These are phyloP conservation scores for Heliconius hewitsoni DNA, from an alignment of 1,140 invertebrate species.

Conservation along the genomic window DNA sequence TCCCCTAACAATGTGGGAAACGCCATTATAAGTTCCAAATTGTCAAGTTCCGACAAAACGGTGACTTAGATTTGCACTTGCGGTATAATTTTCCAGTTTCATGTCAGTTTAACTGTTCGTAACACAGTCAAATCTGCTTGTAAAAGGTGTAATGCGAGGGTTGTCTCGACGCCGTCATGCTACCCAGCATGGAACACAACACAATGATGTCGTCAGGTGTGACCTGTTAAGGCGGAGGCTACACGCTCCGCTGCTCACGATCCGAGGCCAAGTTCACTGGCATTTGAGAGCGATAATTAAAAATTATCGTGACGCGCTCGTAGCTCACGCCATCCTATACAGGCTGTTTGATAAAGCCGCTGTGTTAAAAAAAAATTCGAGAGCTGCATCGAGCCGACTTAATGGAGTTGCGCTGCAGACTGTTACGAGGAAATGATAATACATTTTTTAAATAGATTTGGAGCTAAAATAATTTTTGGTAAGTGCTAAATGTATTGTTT, in stretches of 20 bases:
- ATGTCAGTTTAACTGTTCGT: slow-evolving; percentile 2
- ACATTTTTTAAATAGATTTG: slow-evolving; percentile 32
- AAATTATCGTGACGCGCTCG: slow-evolving; percentile 76
- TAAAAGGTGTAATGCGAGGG: background rate
- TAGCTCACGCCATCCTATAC: slow-evolving; percentile 73
- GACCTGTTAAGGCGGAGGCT: slow-evolving; percentile 66
- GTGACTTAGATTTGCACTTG: background rate
- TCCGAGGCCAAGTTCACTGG: slow-evolving; percentile 79
- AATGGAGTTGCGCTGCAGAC: slow-evolving; percentile 40
- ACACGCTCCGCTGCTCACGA: slow-evolving; percentile 67
- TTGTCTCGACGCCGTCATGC: slow-evolving; percentile 19
- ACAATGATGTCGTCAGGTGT: slow-evolving; percentile 66
- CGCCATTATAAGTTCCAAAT: slow-evolving; percentile 41
- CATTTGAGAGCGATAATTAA: slow-evolving; percentile 80
- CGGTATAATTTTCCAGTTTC: background rate
- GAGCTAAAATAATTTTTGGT: slow-evolving; percentile 14
- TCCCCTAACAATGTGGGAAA: slow-evolving; percentile 40
- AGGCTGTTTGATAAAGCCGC: slow-evolving; percentile 54
- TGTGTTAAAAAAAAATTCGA: slow-evolving; percentile 42
- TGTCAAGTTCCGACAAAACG: slow-evolving; percentile 19
- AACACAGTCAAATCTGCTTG: background rate
- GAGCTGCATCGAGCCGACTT: slow-evolving; percentile 36
- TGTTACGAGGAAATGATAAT: slow-evolving; percentile 42
- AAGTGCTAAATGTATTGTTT: slow-evolving; percentile 26
- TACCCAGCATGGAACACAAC: slow-evolving; percentile 48